Base-by-base conservation (phyloP, 2,113 vertebrate species). In the Salvelinus alpinus region DNA sequence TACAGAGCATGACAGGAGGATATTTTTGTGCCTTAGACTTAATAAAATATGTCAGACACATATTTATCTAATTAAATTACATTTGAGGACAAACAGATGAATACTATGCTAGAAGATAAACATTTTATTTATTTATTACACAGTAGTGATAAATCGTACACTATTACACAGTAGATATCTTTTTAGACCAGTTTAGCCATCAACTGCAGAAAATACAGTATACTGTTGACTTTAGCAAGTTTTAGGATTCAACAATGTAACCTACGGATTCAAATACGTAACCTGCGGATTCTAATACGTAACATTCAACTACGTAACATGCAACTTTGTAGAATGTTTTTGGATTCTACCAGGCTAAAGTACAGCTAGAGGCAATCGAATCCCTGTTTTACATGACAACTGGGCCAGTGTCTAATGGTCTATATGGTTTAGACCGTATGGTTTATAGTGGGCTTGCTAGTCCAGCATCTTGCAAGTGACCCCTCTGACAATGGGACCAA, bases 401-500 rank as follows among this genome's bases (percentile, higher is more conserved):
- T 16, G 2, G 2, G 48, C 14, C 13, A 13, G 48, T 51, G 1
- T 54, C 12, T 16, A 54, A 54, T 54, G 14, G 48, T 54, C 14
- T 54, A 51, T 51, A 16, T 51, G 14, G 14, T 31, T 31, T 34
- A 68, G 72, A 62, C 38, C 24, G 73, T 5, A 82, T 74, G 12
- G 20, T 62, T 62, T 62, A 62, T 62, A 8, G 54, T 62, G n/a
- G 59, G 6, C n/a, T 62, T 62, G 59, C 59, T 22, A 62, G n/a
- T 62, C 16, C n/a, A 24, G 59, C 59, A 62, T 70, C 38, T n/a
- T 57, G 11, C 20, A 75, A 57, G 67, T 66, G 73, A 68, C 68
- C 70, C 44, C 70, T 86, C 64, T 82, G 73, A 84, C 60, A 79
- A 85, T 75, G 91, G 92, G 92, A 91, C 91, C 92, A 92, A 93